These are phyloP conservation scores for Menidia menidia DNA, from an alignment of 2,797 vertebrate genomes.

Conservation along the genomic window DNA sequence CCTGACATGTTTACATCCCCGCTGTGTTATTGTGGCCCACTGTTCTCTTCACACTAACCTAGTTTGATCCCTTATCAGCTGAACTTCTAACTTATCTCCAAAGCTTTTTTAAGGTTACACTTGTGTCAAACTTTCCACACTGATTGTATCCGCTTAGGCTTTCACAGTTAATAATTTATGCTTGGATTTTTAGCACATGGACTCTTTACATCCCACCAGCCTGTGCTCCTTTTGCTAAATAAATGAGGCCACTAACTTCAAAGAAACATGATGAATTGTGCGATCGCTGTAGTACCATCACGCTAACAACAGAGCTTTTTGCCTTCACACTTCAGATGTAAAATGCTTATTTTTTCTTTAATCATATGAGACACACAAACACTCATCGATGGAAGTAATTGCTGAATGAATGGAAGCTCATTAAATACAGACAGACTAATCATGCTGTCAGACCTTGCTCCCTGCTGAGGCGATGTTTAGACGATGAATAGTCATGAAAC, in stretches of 20 bases:
- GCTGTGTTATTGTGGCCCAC: constrained; percentile 33
- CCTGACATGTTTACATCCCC: constrained; percentile 57
- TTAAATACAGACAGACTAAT: constrained; percentile 57
- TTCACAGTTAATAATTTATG: constrained; percentile 35
- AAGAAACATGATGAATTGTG: constrained; percentile 40
- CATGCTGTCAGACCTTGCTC: constrained; percentile 47
- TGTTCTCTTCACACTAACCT: constrained; percentile 47
- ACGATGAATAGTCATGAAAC: constrained; percentile 63
- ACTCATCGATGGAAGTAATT: constrained; percentile 42
- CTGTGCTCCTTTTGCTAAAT: not conserved
- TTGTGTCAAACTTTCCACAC: constrained; percentile 26
- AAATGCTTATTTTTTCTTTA: constrained; percentile 35
- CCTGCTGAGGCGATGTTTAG: constrained; percentile 46
- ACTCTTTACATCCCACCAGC: constrained; percentile 20
- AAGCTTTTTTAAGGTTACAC: not conserved
- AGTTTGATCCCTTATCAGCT: constrained; percentile 39
- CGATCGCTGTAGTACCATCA: constrained; percentile 9
- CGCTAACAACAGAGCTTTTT: constrained; percentile 14
- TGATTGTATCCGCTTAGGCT: constrained; percentile 11
- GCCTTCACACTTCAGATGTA: constrained; percentile 2
- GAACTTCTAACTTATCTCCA: constrained; percentile 23
- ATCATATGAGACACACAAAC: constrained; percentile 43
- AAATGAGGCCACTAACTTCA: constrained; percentile 11
- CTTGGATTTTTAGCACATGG: constrained; percentile 8
- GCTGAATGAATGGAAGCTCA: constrained; percentile 50